Base-by-base conservation (phyloP, 2,797 vertebrate genomes). In the Lateolabrax maculatus region DNA sequence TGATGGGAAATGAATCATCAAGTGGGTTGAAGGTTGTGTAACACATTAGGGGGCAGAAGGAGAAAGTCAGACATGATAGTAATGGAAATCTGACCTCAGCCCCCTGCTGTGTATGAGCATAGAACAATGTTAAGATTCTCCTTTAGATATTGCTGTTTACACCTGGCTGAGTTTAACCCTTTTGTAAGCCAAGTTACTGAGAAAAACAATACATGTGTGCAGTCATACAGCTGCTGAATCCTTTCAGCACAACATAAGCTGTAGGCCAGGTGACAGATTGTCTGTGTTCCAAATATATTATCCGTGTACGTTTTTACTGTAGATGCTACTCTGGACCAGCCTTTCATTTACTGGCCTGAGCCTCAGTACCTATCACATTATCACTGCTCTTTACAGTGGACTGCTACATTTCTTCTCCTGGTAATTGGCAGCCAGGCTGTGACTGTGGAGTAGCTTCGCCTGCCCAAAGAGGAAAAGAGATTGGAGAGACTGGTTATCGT, bases 401-500 rank as follows among this genome's bases (percentile, higher is more conserved):
- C 80, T 90, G 91, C 36, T 56, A 84, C 77, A 91, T 89, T 90
- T 90, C 78, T 84, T 21, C 69, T 48, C 44, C 41, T 86, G 76
- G 60, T 72, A 53, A 64, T 43, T 84, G 62, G n/a, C 71, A 76
- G 61, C 23, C 63, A 61, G 65, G 16, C 46, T 71, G 62, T 27
- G 43, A n/a, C 56, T 79, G 78, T 79, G 56, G 78, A 83, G 76
- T 71, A 58, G 48, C 43, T 72, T 71, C 5, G n/a, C 31, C 21
- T 23, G 63, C 60, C 63, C 39, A 71, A 58, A 61, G 65, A 58
- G 34, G 66, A 61, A 53, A 56, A 25, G 25, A 56, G 48, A 58
- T 57, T n/a, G n/a, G n/a, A n/a, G n/a, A n/a, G 67, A 56, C 46
- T 67, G 69, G n/a, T 80, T 52, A 29, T 66, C 19, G 23, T 57